Percentiles rank a stretch among this genome's conserved stretches.
These are phyloP conservation scores for Glareola pratincola DNA, from an alignment of 2,113 vertebrate genomes.

Conservation along the genomic window DNA sequence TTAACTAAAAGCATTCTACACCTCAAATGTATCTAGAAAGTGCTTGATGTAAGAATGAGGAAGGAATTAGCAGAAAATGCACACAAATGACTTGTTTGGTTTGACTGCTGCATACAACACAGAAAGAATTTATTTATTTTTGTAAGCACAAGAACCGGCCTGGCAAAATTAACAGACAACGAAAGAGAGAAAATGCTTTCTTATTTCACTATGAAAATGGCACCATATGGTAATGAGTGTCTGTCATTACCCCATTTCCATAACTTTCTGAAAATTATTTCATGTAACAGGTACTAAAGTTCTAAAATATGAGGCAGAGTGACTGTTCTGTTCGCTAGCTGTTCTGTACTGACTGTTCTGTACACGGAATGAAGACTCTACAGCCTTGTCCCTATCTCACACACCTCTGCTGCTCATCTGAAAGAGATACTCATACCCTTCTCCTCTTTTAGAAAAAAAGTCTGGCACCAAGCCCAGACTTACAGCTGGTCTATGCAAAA, in stretches of 20 bases:
- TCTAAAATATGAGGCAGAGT: not conserved
- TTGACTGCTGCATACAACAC: not conserved
- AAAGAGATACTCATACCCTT: not conserved
- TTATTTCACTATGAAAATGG: not conserved
- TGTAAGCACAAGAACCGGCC: not conserved
- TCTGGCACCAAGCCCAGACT: not conserved
- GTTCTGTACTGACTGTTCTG: not conserved
- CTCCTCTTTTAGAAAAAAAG: not conserved
- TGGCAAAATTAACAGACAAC: not conserved
- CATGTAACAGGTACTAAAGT: not conserved
- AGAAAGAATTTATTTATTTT: not conserved
- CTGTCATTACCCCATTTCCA: not conserved
- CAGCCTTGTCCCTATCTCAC: not conserved
- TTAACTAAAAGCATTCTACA: not conserved
- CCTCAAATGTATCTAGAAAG: not conserved
- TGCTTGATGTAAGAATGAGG: not conserved
- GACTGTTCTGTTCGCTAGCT: not conserved
- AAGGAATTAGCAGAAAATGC: not conserved
- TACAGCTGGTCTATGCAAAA: not conserved
- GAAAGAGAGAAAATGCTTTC: not conserved
- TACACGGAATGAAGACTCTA: not conserved
- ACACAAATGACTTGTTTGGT: not conserved
- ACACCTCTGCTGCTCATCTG: not conserved
- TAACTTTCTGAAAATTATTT: not conserved
- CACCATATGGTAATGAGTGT: not conserved